Base-by-base conservation (phyloP, 2,888 invertebrate genomes). In the Argynnis bischoffii region DNA sequence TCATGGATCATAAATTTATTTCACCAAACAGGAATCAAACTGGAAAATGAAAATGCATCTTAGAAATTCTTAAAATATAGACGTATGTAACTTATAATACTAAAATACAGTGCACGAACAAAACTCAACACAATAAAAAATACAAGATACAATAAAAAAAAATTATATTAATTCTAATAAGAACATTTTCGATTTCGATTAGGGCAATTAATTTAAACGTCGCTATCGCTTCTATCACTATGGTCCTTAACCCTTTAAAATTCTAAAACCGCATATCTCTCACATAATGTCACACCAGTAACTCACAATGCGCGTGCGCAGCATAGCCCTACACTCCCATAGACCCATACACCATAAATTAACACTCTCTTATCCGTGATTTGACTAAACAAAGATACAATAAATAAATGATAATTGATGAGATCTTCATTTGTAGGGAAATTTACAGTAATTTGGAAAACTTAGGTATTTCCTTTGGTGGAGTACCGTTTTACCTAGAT, bases 261-360 rank as follows among this genome's bases (percentile, higher is more conserved):
- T 77, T 74, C 76, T 56, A 41, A 48, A 69, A 64, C 65, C 65
- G 67, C 73, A 55, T 71, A 66, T 55, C 60, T 50, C 50, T 64
- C 63, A 51, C 59, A 63, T 74, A 72, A 75, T 72, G 75, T 77
- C 77, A 75, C 76, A 74, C 75, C 73, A 73, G 74, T 74, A 74
- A 77, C 74, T 74, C 76, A 72, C 57, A 15, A 64, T 51, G 72
- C 55, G 72, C 76, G 78, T 76, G 78, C 63, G 55, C 64, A 56
- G 77, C 67, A 55, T 75, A 60, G 60, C 26, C 41, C 71, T 70
- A 68, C 69, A 46, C 35, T 53, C 18, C 51, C 51, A 51, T 53
- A 51, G 50, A 35, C 31, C 31, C 51, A 16, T 51, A 31, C 31
- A 61, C 50, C 8, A 72, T 72, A 73, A 71, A 72, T 71, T 72